Percentiles rank a stretch among this genome's conserved stretches.
Conservation (phyloP, 2,888 invertebrate genomes). For the Embidobia sp. region DNA sequence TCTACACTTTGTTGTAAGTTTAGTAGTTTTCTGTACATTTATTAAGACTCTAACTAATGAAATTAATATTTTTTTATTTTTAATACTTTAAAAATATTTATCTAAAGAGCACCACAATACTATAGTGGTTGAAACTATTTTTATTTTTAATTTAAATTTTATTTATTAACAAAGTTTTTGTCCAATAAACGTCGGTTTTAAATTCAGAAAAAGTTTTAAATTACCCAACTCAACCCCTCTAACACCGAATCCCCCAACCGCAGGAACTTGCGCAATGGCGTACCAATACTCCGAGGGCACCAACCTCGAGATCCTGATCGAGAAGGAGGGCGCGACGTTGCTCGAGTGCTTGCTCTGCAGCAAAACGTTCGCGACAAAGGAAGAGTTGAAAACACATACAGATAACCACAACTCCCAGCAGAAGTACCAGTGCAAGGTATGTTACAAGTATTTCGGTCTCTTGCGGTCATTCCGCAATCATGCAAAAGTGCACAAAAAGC, state of each 20-base stretch:
- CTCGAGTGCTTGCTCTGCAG: conserved; percentile 36
- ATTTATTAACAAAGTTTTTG: too few species aligned
- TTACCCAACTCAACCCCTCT: too few species aligned
- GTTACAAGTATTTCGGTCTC: conserved; percentile 35
- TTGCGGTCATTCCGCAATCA: conserved; percentile 1
- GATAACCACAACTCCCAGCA: conserved; percentile 3
- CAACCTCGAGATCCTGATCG: conserved; percentile 15
- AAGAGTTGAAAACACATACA: conserved; percentile 6
- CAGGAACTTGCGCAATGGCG: conserved; percentile 2
- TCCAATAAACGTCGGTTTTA: too few species aligned
- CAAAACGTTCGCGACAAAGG: conserved; percentile 13
- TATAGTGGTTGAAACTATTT: neutral
- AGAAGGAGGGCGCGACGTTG: neutral
- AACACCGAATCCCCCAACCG: neutral
- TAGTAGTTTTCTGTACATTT: too few species aligned
- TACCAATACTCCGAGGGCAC: neutral
- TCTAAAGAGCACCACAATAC: too few species aligned
- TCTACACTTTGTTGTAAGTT: too few species aligned
- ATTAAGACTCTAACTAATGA: too few species aligned
- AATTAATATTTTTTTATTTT: too few species aligned
- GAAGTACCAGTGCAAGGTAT: conserved; percentile 42
- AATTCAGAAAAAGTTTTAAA: too few species aligned
- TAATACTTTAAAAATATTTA: too few species aligned
- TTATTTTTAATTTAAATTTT: too few species aligned
- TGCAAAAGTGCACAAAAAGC: neutral